Evolutionary conservation across 2,888 invertebrate species (phyloP), one percentile per base, ranked within the genome.

Genomic region (Lottia gigantea): DNA sequence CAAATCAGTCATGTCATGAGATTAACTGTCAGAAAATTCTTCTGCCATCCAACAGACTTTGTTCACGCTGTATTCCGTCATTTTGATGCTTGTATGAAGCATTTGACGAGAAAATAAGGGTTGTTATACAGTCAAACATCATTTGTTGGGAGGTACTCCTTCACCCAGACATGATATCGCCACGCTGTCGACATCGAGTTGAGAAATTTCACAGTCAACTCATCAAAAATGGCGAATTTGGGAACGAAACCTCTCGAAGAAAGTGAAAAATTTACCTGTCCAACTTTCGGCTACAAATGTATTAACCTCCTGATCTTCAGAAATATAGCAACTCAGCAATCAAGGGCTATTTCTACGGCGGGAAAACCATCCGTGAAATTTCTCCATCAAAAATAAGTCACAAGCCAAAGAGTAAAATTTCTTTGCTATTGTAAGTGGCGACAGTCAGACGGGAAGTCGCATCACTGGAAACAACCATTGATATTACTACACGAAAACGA

Each of bases 371-470:
- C 68, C 67, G 71, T 68, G 66, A 63, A 70, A 66, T 70, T 72
- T 72, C 67, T 72, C 61, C 70, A 71, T 72, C 47, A 72, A 40
- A 72, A 72, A 64, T 72, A 61, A 70, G 61, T 70, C n/a, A 68
- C 74, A 71, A 67, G 40, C 47, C 47, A 71, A 64, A 65, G 69
- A 67, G 49, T 62, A 67, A 69, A 76, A 73, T 78, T 79, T 74
- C 74, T 74, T 63, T 61, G 68, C 76, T 81, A 80, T 81, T 82
- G 82, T 80, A 77, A 76, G 77, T 84, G 85, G 85, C 85, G 85
- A 85, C 85, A 84, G 82, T 77, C 76, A 77, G 85, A 84, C 85
- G 82, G 83, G 80, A 82, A 81, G 76, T 80, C 82, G 74, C 73
- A 73, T 81, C 72, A 81, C 80, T 70, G 68, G 74, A 75, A 73